Percentiles rank a stretch among this genome's conserved stretches.
Evolutionary conservation across 2,888 invertebrate species (phyloP).

Genomic region (Eupithecia dodoneata): DNA sequence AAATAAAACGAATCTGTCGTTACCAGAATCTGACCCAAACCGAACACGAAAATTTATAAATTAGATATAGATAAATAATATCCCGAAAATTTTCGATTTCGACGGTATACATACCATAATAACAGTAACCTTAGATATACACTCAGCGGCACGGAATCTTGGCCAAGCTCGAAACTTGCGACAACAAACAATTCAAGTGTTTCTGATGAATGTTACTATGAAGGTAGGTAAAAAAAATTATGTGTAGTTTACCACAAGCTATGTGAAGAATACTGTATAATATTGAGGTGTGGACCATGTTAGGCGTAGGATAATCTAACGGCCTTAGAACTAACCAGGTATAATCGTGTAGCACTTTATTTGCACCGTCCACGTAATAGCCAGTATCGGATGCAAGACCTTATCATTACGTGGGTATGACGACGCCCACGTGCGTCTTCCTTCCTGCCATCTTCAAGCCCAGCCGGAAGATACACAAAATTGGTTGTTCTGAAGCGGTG

Average conservation of each 20-base stretch:
- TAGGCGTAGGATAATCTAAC: not conserved
- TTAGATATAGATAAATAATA: no score
- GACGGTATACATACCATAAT: no score
- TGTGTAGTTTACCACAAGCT: not conserved
- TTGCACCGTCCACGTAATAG: not conserved
- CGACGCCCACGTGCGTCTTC: conserved; percentile 1
- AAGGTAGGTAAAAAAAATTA: no score
- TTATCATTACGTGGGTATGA: not conserved
- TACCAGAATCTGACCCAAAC: no score
- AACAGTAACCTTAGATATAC: no score
- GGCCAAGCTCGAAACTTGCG: no score
- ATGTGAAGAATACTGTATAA: not conserved
- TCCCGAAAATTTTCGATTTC: no score
- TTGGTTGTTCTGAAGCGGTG: not conserved
- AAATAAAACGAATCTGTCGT: no score
- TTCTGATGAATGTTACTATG: no score
- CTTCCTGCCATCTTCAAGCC: not conserved
- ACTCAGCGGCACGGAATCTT: no score
- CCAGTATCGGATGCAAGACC: not conserved
- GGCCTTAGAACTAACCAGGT: not conserved
- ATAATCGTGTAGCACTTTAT: conserved; percentile 14
- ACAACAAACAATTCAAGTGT: no score
- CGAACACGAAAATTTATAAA: no score
- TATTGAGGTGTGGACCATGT: not conserved
- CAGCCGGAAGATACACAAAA: not conserved